A percentile compares a stretch with the other conserved stretches of the same genome.
phyloP scores from a whole-genome alignment of 2,113 vertebrate species.

The Rousettus leschenaultii region DNA sequence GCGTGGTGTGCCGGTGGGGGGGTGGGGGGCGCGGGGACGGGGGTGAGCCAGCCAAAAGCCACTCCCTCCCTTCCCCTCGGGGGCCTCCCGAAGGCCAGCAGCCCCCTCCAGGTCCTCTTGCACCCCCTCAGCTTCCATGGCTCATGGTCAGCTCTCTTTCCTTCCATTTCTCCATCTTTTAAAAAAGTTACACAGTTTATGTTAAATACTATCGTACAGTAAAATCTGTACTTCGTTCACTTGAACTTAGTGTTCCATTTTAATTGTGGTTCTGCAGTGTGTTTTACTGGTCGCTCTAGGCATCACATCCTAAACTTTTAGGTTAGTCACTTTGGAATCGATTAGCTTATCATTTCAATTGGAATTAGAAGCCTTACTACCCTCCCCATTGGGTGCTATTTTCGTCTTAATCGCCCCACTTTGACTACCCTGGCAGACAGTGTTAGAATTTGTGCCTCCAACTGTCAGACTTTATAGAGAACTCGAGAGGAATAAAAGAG shows the following conservation, averaged over 20 bases:
- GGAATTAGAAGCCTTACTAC: rapidly evolving
- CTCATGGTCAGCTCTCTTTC: background rate
- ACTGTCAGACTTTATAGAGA: background rate
- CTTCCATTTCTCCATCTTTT: background rate
- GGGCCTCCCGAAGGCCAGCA: background rate
- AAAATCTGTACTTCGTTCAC: background rate
- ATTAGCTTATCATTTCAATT: background rate
- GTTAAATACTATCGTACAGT: background rate
- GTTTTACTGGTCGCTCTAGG: background rate
- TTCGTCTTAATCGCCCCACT: background rate
- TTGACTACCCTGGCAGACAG: background rate
- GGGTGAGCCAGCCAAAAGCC: background rate
- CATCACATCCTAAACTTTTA: background rate
- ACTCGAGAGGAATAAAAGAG: background rate
- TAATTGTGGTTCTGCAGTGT: background rate
- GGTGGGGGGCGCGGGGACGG: rapidly evolving
- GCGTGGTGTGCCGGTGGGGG: background rate
- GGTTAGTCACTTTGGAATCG: background rate
- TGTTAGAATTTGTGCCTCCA: background rate
- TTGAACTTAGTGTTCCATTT: background rate
- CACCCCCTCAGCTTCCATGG: background rate
- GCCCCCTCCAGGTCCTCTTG: background rate
- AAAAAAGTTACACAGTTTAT: background rate
- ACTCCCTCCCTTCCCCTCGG: background rate
- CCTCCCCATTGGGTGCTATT: too few species aligned